Evolutionary conservation across 2,113 vertebrate species (phyloP).

Genomic region (Ramphastos sulfuratus): DNA sequence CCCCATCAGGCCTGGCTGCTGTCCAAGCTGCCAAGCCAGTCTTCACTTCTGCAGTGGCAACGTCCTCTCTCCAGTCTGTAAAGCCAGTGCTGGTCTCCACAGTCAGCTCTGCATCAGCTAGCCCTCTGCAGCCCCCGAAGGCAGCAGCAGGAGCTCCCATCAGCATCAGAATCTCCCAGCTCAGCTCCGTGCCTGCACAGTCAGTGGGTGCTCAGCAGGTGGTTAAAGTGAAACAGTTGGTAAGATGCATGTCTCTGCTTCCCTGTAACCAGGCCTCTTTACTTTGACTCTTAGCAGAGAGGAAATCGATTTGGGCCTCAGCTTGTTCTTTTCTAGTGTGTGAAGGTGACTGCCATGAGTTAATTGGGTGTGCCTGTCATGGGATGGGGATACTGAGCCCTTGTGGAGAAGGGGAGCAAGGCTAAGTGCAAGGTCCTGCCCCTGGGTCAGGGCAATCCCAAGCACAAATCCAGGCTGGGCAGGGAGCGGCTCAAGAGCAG

Average conservation of each 20-base stretch:
- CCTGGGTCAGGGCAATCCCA: no score
- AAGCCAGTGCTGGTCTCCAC: constrained; percentile 54
- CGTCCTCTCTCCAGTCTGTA: constrained; percentile 30
- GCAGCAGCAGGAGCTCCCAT: constrained; percentile 36
- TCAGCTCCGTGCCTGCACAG: background rate
- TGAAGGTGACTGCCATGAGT: background rate
- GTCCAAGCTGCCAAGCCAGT: constrained; percentile 57
- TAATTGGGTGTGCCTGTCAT: background rate
- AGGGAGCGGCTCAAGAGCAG: no score
- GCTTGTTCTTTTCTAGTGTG: fast-evolving
- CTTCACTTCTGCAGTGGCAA: constrained; percentile 9
- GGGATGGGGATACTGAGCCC: background rate
- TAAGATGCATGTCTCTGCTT: constrained; percentile 64
- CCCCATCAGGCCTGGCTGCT: background rate
- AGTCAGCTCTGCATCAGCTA: background rate
- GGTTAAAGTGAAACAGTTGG: constrained; percentile 77
- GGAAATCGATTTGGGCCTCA: background rate
- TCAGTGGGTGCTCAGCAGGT: constrained; percentile 53
- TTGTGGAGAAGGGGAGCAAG: background rate
- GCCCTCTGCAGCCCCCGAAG: constrained; percentile 42
- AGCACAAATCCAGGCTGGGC: no score
- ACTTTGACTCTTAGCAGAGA: background rate
- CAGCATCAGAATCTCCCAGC: constrained; percentile 68
- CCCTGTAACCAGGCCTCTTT: background rate
- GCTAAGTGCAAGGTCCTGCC: no score